Evolutionary conservation across 2,797 vertebrate genomes (phyloP).

Genomic region (Toxotes lorentzi): DNA sequence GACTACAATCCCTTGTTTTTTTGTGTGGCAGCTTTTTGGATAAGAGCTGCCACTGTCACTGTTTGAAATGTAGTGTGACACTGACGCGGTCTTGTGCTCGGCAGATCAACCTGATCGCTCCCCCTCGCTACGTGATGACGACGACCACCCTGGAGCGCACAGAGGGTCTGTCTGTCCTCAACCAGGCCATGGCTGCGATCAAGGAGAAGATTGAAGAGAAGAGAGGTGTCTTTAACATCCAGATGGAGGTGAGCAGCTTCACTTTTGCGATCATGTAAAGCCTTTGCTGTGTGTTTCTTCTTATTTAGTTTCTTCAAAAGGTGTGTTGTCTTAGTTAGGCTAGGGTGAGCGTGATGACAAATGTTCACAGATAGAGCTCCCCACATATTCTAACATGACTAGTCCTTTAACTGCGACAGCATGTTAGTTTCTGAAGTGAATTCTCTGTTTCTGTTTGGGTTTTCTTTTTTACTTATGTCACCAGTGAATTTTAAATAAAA

Average conservation of each 20-base stretch:
- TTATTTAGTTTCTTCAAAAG: background rate
- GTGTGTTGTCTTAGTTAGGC: background rate
- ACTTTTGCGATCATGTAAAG: background rate
- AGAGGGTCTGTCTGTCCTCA: slow-evolving; percentile 96
- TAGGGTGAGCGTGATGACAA: background rate
- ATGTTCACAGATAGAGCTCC: background rate
- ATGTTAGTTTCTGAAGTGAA: too few relatives aligned
- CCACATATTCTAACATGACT: too few relatives aligned
- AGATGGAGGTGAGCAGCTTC: slow-evolving; percentile 92
- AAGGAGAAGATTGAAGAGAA: slow-evolving; percentile 99
- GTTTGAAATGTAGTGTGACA: background rate
- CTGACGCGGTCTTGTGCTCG: background rate
- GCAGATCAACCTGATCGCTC: slow-evolving; percentile 98
- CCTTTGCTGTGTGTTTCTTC: background rate
- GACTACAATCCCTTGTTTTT: too few relatives aligned
- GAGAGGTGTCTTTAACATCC: slow-evolving; percentile 97
- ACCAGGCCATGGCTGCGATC: slow-evolving; percentile 98
- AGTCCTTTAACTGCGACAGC: too few relatives aligned
- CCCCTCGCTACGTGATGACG: slow-evolving; percentile 98
- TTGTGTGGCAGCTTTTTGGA: background rate
- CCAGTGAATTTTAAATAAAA: too few relatives aligned
- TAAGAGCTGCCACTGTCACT: background rate
- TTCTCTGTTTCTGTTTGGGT: too few relatives aligned
- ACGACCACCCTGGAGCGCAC: slow-evolving; percentile 98
- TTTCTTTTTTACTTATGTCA: too few relatives aligned